phyloP scores from a whole-genome alignment of 2,888 invertebrate species.

The Tubiluchus corallicola region DNA sequence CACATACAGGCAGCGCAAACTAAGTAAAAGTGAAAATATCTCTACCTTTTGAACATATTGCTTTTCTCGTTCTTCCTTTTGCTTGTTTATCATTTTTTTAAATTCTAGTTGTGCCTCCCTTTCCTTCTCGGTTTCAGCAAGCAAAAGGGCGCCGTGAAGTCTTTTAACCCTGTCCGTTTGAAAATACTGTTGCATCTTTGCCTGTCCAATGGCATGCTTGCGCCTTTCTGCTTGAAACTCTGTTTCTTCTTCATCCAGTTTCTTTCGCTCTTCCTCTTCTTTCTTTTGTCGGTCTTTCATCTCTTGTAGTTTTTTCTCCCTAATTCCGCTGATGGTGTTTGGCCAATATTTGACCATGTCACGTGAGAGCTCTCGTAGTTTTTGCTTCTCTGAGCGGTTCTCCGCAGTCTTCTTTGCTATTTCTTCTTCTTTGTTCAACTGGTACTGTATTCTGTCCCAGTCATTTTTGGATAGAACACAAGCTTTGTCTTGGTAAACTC shows the following conservation, averaged over 20 bases:
- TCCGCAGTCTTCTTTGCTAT: background rate
- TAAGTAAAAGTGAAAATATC: no score
- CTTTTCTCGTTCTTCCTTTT: no score
- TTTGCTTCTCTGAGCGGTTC: background rate
- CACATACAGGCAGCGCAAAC: no score
- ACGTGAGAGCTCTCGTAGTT: background rate
- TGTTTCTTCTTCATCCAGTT: background rate
- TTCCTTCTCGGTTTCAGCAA: background rate
- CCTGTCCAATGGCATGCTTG: background rate
- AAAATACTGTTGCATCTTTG: conserved; percentile 3
- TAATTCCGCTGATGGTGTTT: background rate
- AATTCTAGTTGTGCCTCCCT: background rate
- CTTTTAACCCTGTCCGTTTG: background rate
- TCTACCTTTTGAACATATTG: no score
- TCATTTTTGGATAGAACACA: no score
- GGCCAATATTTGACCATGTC: background rate
- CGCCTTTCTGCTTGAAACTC: background rate
- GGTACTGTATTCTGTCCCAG: background rate
- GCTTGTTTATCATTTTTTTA: no score
- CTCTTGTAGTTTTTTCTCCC: background rate
- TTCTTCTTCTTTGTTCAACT: background rate
- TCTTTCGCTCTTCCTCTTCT: background rate
- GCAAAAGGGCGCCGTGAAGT: background rate
- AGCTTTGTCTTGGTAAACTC: no score
- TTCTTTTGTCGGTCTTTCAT: background rate